These are phyloP conservation scores for Sarcophaga variegata DNA, from an alignment of 2,888 invertebrate genomes.

Conservation along the genomic window DNA sequence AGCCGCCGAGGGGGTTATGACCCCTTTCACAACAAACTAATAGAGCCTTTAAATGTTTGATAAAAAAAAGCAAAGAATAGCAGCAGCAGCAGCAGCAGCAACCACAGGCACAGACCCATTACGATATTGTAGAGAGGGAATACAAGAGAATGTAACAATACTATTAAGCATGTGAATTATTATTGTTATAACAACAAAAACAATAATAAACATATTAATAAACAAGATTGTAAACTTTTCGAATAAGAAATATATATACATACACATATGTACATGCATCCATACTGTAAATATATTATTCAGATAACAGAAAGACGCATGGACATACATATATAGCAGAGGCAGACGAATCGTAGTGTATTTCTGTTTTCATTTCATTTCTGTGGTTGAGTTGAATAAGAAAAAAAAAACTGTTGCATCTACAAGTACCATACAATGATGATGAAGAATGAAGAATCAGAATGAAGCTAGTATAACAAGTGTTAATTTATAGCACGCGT, in stretches of 20 bases:
- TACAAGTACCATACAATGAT: too few relatives aligned
- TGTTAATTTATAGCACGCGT: conserved; percentile 69
- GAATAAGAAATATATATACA: conserved; percentile 9
- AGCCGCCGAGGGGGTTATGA: conserved; percentile 76
- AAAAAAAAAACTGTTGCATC: too few relatives aligned
- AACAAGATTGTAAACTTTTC: conserved; percentile 41
- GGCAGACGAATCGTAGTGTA: neutral
- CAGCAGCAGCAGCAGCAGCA: neutral
- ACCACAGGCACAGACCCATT: conserved; percentile 9
- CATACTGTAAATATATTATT: neutral
- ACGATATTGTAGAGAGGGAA: neutral
- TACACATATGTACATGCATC: neutral
- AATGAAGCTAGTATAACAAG: conserved; percentile 46
- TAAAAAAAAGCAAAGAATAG: conserved; percentile 37
- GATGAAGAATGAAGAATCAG: too few relatives aligned
- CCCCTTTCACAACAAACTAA: conserved; percentile 74
- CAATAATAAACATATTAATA: conserved; percentile 51
- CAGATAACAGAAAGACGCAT: neutral
- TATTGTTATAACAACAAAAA: conserved; percentile 14
- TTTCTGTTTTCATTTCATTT: neutral
- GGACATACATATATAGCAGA: neutral
- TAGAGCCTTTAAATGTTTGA: conserved; percentile 37
- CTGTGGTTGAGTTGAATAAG: neutral
- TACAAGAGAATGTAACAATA: neutral
- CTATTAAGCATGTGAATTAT: conserved; percentile 15